Conservation (phyloP, 2,113 vertebrate species). For the Erinaceus europaeus region DNA sequence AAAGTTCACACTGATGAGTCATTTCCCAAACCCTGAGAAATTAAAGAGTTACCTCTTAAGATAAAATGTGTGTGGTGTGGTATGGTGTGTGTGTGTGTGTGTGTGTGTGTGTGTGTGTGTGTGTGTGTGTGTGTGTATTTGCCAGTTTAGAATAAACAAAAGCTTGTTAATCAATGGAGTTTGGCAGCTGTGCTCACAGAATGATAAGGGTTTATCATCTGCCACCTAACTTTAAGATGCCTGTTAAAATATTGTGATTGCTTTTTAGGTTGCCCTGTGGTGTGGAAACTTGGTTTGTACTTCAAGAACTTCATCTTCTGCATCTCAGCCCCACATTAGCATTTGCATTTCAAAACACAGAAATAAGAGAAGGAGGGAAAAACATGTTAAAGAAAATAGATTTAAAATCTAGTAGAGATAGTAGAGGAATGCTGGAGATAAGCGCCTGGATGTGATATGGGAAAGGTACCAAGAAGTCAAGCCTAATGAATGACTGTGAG, state of each 20-base stretch:
- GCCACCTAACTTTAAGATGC: slow-evolving; percentile 76
- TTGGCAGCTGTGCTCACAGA: slow-evolving; percentile 79
- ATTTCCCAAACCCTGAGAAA: slow-evolving; percentile 47
- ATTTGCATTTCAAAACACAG: slow-evolving; percentile 74
- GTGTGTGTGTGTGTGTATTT: no score
- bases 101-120: no score
- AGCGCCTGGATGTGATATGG: slow-evolving; percentile 59
- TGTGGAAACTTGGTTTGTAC: slow-evolving; percentile 40
- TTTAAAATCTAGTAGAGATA: slow-evolving; percentile 79
- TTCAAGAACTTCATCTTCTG: slow-evolving; percentile 42
- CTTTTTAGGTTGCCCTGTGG: slow-evolving; percentile 54
- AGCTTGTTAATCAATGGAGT: slow-evolving; percentile 78
- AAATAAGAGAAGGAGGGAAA: slow-evolving; percentile 65
- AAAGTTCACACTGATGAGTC: slow-evolving; percentile 55
- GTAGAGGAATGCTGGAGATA: slow-evolving; percentile 81
- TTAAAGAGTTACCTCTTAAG: slow-evolving; percentile 70
- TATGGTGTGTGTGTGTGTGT: no score
- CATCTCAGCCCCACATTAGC: slow-evolving; percentile 57
- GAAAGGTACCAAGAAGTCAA: slow-evolving; percentile 70
- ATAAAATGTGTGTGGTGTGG: slow-evolving; percentile 73
- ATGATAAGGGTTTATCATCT: slow-evolving; percentile 81
- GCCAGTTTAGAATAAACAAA: slow-evolving; percentile 81
- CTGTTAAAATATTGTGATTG: slow-evolving; percentile 70
- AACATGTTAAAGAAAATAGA: slow-evolving; percentile 76
- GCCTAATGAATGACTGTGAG: slow-evolving; percentile 65